A percentile compares a stretch with the other conserved stretches of the same genome.
Conservation (phyloP, 1,140 invertebrate genomes). For the Lepidurus couesii region DNA sequence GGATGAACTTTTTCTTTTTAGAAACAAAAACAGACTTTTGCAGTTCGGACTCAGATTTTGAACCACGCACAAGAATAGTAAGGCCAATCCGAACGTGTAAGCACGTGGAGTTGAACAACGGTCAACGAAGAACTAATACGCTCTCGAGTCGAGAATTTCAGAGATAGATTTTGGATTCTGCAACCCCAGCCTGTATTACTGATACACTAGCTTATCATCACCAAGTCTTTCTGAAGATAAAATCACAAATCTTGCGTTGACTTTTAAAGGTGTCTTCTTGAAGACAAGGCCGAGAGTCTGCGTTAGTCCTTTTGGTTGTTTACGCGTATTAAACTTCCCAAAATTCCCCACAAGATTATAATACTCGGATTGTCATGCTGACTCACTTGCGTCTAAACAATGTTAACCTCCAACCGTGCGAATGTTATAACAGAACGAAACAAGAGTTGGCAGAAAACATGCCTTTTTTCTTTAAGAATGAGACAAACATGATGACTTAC, state of each 20-base stretch:
- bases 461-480: conserved; percentile 4
- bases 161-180: not conserved
- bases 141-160: not conserved
- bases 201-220: conserved; percentile 11
- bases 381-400: not conserved
- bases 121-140: not conserved
- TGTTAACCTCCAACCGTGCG: not conserved
- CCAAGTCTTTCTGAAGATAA: not conserved
- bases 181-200: not conserved
- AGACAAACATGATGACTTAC: not conserved
- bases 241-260: not conserved
- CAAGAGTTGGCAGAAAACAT: not conserved
- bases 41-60: too few species aligned
- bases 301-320: not conserved
- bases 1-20: too few species aligned
- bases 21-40: too few species aligned
- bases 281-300: not conserved
- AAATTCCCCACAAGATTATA: not conserved
- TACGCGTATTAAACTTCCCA: not conserved
- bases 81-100: not conserved
- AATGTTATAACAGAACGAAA: not conserved
- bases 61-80: not conserved
- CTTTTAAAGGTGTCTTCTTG: not conserved
- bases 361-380: not conserved
- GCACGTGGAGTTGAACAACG: not conserved